Conservation (phyloP, 2,797 vertebrate species). For the Dryobates pubescens region DNA sequence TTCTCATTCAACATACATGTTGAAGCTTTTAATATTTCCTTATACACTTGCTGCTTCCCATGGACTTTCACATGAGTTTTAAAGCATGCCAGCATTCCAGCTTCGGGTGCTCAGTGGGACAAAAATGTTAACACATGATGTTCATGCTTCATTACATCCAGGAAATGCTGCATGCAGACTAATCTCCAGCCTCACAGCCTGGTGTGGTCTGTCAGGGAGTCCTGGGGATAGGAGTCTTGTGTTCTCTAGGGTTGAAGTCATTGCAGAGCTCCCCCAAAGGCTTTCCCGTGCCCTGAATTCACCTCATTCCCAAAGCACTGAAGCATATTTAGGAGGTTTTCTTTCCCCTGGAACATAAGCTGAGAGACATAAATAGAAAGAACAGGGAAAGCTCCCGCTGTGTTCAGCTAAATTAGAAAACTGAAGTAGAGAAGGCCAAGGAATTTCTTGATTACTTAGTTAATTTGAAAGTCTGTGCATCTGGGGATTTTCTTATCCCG, state of each 20-base stretch:
- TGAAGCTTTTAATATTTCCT: background rate
- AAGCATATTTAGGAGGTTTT: background rate
- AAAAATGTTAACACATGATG: accelerated
- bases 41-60: background rate
- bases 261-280: background rate
- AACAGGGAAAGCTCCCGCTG: background rate
- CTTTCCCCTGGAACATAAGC: background rate
- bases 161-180: background rate
- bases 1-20: accelerated
- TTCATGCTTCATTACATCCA: background rate
- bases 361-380: background rate
- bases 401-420: background rate
- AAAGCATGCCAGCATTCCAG: background rate
- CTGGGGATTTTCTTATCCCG: background rate
- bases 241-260: background rate
- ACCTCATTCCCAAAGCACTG: background rate
- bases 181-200: background rate
- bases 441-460: background rate
- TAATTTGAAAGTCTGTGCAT: background rate
- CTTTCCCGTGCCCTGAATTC: background rate
- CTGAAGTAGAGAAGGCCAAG: background rate
- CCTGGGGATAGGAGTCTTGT: accelerated
- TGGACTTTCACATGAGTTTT: background rate
- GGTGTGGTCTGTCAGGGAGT: background rate
- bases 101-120: background rate